Conservation (phyloP, 1,140 invertebrate genomes). For the Drosophila pseudoananassae region DNA sequence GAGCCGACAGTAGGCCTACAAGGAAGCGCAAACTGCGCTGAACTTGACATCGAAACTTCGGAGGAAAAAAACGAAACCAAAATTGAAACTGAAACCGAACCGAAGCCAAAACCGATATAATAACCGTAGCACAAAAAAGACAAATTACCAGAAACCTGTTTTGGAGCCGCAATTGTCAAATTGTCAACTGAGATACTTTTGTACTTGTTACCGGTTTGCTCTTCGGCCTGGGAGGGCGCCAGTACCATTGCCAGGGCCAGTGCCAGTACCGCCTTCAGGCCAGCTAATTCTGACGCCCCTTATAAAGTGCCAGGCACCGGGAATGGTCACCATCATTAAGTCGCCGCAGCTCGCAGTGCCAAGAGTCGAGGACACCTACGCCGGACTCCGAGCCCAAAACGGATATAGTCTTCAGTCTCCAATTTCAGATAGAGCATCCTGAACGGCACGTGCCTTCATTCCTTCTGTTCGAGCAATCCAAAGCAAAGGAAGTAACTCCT, state of each 20-base stretch:
- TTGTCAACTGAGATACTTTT: conserved; percentile 66
- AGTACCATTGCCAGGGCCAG: background rate
- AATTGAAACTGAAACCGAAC: conserved; percentile 22
- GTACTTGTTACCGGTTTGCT: conserved; percentile 70
- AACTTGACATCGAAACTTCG: conserved; percentile 56
- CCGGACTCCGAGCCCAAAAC: conserved; percentile 22
- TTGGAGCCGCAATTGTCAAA: conserved; percentile 66
- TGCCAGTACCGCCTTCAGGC: conserved; percentile 39
- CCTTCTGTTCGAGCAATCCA: conserved; percentile 20
- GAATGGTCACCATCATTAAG: conserved; percentile 66
- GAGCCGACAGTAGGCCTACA: conserved; percentile 53
- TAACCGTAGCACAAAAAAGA: conserved; percentile 33
- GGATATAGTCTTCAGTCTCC: conserved; percentile 36
- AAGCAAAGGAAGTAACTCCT: conserved; percentile 25
- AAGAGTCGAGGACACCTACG: conserved; percentile 37
- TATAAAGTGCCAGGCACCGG: conserved; percentile 64
- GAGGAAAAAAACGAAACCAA: conserved; percentile 2
- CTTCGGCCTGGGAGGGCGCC: conserved; percentile 44
- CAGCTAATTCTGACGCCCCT: conserved; percentile 62
- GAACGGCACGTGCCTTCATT: conserved; percentile 21
- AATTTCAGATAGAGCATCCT: conserved; percentile 14
- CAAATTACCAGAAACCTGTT: conserved; percentile 65
- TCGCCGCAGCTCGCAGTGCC: conserved; percentile 48
- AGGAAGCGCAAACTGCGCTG: conserved; percentile 61
- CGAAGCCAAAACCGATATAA: conserved; percentile 24